A percentile compares a stretch with the other conserved stretches of the same genome.
These are phyloP conservation scores for Mormyrops boulengeri DNA, from an alignment of 2,797 vertebrate genomes.

Conservation along the genomic window DNA sequence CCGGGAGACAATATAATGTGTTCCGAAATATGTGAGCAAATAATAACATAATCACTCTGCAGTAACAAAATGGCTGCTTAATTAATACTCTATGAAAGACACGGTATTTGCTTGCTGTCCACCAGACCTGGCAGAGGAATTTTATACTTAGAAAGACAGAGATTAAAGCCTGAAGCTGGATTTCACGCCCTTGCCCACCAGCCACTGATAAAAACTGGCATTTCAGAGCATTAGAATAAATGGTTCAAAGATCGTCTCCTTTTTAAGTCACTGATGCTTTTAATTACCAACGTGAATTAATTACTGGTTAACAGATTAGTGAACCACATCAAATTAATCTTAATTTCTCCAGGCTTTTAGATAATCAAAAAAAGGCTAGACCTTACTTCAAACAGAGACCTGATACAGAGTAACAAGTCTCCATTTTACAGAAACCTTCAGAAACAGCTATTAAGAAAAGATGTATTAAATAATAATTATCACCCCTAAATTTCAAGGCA, in stretches of 20 bases:
- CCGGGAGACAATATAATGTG: not conserved
- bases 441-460: not conserved
- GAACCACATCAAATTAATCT: slow-evolving; percentile 42
- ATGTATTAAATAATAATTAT: not conserved
- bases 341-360: slow-evolving; percentile 10
- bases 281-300: slow-evolving; percentile 45
- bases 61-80: not conserved
- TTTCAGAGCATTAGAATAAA: slow-evolving; percentile 22
- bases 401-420: not conserved
- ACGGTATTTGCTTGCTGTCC: not conserved
- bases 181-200: not conserved
- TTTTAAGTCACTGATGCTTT: slow-evolving; percentile 34
- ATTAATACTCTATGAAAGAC: not conserved
- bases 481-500: not conserved
- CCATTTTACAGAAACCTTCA: not conserved
- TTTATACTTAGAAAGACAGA: not conserved
- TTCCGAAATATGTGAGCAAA: not conserved
- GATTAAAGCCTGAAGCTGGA: not conserved
- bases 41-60: not conserved
- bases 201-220: slow-evolving; percentile 12
- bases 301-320: slow-evolving; percentile 37
- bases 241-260: slow-evolving; percentile 29
- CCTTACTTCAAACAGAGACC: not conserved
- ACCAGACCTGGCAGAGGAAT: not conserved
- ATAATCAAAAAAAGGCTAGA: slow-evolving; percentile 4